These are phyloP conservation scores for Auanema freiburgensis DNA, from an alignment of 2,888 invertebrate genomes.

Conservation along the genomic window DNA sequence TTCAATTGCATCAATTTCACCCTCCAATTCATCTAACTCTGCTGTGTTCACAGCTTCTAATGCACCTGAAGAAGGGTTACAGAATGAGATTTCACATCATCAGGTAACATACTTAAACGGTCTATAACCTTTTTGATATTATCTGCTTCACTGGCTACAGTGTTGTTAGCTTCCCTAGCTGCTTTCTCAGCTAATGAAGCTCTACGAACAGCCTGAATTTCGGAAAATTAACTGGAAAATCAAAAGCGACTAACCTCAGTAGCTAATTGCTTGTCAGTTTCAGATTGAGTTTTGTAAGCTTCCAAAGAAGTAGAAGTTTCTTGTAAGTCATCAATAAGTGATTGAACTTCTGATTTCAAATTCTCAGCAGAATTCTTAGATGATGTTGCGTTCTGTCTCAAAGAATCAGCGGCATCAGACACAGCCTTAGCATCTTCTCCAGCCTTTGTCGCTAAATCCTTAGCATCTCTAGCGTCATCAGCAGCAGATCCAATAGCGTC, in stretches of 20 bases:
- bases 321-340: slow-evolving; percentile 36
- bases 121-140: slow-evolving; percentile 50
- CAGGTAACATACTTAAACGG: slow-evolving; percentile 25
- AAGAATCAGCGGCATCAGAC: slow-evolving; percentile 27
- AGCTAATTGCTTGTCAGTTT: slow-evolving; percentile 44
- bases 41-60: slow-evolving; percentile 63
- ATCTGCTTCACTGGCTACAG: slow-evolving; percentile 33
- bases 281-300: slow-evolving; percentile 46
- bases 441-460: slow-evolving; percentile 30
- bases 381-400: slow-evolving; percentile 26
- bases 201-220: slow-evolving; percentile 38
- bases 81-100: neutral
- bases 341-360: slow-evolving; percentile 34
- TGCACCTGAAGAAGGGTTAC: slow-evolving; percentile 50
- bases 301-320: slow-evolving; percentile 38
- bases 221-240: neutral
- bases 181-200: slow-evolving; percentile 48
- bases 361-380: slow-evolving; percentile 35
- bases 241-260: slow-evolving; percentile 27
- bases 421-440: slow-evolving; percentile 45
- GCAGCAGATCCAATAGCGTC: slow-evolving; percentile 43
- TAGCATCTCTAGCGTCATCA: slow-evolving; percentile 31
- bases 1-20: slow-evolving; percentile 54
- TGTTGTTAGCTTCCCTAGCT: slow-evolving; percentile 42
- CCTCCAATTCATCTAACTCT: slow-evolving; percentile 66